These are phyloP conservation scores for Ameiurus melas DNA, from an alignment of 2,113 vertebrate genomes.

Conservation along the genomic window DNA sequence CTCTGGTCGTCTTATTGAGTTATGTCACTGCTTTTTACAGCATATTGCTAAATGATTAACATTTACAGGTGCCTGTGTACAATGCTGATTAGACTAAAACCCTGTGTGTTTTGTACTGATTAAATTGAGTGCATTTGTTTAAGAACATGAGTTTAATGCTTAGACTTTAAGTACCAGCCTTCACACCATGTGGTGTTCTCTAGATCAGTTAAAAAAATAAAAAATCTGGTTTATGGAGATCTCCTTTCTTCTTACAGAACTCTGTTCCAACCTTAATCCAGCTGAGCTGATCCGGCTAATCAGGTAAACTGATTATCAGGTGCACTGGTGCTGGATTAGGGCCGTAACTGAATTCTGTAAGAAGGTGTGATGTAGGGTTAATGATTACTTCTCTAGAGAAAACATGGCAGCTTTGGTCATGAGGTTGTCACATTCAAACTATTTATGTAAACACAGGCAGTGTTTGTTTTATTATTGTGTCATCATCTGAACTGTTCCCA, in stretches of 20 bases:
- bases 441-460: not conserved
- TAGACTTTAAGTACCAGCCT: not conserved
- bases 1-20: constrained; percentile 11
- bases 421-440: not conserved
- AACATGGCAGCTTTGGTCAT: constrained; percentile 16
- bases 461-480: not conserved
- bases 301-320: constrained; percentile 12
- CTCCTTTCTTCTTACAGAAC: not conserved
- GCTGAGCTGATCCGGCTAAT: not conserved
- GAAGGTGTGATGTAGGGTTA: not conserved
- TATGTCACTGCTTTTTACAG: constrained; percentile 21
- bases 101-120: constrained; percentile 1
- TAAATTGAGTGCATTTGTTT: not conserved
- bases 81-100: constrained; percentile 17
- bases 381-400: not conserved
- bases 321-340: not conserved
- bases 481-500: not conserved
- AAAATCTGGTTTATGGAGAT: not conserved
- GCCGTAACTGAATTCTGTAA: constrained; percentile 1
- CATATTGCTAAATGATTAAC: constrained; percentile 21
- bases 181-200: not conserved
- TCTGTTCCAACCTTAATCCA: constrained; percentile 10
- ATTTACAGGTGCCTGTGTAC: constrained; percentile 1
- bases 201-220: not conserved
- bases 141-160: not conserved